Conservation (phyloP, 2,113 vertebrate genomes). For the Ardeotis arabs region DNA sequence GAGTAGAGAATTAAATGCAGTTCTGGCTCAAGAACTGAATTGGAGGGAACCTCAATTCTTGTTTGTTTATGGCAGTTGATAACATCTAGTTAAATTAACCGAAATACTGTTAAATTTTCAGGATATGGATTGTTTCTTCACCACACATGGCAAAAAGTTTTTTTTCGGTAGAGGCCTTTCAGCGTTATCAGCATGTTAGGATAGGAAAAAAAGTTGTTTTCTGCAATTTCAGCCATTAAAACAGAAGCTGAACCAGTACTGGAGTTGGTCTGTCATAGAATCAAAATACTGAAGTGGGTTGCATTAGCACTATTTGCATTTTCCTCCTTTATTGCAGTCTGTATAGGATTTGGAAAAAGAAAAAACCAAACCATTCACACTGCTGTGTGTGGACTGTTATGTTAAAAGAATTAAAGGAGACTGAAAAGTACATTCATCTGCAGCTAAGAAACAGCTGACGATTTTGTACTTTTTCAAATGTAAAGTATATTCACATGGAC, state of each 20-base stretch:
- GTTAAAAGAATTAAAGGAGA: neutral
- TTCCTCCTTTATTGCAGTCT: neutral
- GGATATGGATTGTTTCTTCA: neutral
- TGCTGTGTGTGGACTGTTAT: neutral
- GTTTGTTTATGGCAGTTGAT: neutral
- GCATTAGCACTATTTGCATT: neutral
- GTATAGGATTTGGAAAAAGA: neutral
- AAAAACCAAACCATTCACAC: fast-evolving
- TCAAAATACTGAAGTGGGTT: neutral
- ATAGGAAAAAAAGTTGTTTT: neutral
- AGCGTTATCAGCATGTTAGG: neutral
- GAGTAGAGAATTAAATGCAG: neutral
- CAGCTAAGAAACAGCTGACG: neutral
- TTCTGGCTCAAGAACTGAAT: neutral
- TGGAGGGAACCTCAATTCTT: neutral
- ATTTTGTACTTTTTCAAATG: neutral
- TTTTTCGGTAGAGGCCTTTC: neutral
- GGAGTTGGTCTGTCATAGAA: neutral
- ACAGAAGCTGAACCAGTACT: neutral
- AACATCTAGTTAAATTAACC: neutral
- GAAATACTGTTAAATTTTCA: neutral
- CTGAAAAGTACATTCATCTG: neutral
- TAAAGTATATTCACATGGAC: neutral
- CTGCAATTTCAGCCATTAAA: neutral
- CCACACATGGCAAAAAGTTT: neutral